Evolutionary conservation across 2,113 vertebrate genomes (phyloP).

Genomic region (Agelaius tricolor): DNA sequence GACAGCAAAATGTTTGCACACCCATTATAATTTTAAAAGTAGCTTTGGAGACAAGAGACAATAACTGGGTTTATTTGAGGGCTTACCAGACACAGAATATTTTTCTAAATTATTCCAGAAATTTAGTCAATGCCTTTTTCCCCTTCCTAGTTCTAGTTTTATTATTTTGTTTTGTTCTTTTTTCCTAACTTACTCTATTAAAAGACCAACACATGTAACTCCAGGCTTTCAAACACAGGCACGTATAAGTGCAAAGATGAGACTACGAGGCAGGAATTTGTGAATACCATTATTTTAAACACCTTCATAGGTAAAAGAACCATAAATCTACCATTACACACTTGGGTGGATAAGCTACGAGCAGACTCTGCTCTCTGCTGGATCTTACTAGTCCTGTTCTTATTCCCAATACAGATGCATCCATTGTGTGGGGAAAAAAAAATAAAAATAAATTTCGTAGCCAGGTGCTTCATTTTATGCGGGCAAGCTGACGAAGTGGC

Average conservation of each 20-base stretch:
- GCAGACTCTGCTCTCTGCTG: not conserved
- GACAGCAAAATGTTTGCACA: not conserved
- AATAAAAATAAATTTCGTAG: no score
- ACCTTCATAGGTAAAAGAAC: not conserved
- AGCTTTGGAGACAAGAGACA: not conserved
- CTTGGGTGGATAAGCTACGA: accelerated
- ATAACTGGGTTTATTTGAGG: not conserved
- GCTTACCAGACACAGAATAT: not conserved
- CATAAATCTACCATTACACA: not conserved
- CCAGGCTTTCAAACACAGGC: not conserved
- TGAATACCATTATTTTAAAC: not conserved
- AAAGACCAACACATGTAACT: accelerated
- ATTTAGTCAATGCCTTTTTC: not conserved
- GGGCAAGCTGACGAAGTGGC: accelerated
- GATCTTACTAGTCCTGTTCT: not conserved
- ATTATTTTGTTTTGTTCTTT: not conserved
- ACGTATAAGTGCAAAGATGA: not conserved
- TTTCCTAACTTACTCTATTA: not conserved
- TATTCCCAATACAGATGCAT: not conserved
- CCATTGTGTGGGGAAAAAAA: accelerated
- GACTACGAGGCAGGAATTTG: not conserved
- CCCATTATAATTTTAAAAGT: not conserved
- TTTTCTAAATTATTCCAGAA: not conserved
- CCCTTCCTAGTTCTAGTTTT: not conserved
- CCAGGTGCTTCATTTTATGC: not conserved